Evolutionary conservation across 2,113 vertebrate species (phyloP), one percentile per base, ranked within the genome.

Genomic region (Pipa parva): DNA sequence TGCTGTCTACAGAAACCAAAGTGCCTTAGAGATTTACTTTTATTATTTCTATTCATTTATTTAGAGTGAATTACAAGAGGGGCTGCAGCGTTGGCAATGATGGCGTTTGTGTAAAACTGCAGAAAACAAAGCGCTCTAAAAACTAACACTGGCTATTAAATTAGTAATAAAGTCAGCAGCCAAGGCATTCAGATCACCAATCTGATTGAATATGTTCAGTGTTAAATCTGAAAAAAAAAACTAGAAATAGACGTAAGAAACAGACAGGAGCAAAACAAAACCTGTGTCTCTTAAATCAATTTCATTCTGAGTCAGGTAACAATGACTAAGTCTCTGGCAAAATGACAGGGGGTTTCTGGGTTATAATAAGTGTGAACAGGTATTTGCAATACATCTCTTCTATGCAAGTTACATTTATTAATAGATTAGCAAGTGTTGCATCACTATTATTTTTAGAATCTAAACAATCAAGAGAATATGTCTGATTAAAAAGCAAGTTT

Each of bases 391-490:
- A 11, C 3, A 27, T 36, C 9, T 29, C 52, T 21, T 58, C 22
- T 36, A 15, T 12, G 29, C 55, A 36, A 5, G 13, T n/a, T 4
- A 22, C 18, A 33, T 11, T 18, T 12, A n/a, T 56, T 56, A 56
- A 29, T 29, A 58, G 25, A 58, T n/a, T 36, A 58, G 18, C n/a
- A n/a, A 5, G 27, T 7, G 2, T 5, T 36, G 3, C 17, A 10
- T 15, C 20, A 21, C 10, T 13, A 28, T 55, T 58, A 58, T 58
- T 36, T 58, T 58, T 58, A 36, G 52, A 22, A 29, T 22, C 55
- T 21, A 37, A 20, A 58, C 17, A 33, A 33, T 58, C 7, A 58
- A 36, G 4, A 21, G 18, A 58, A 15, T n/a, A 36, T 11, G 27
- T 58, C 55, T 24, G 6, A 4, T 49, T 24, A 7, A 4, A 11